Base-by-base conservation (phyloP, 1,140 invertebrate genomes). In the Tetramorium simillimum region DNA sequence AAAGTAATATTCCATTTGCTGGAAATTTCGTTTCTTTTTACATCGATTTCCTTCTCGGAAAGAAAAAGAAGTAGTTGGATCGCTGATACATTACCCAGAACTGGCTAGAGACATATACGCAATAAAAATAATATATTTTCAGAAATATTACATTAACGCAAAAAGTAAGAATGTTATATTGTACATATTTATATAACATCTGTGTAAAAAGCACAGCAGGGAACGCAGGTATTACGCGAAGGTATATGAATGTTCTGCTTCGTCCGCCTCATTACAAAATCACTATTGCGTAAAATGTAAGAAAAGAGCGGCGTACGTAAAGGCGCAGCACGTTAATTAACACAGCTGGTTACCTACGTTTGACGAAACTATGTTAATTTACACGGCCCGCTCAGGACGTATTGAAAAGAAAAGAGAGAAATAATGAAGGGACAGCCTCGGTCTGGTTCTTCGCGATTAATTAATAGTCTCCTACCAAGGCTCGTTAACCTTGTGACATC, bases 401-500 rank as follows among this genome's bases (percentile, higher is more conserved):
- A 21, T 77, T 33, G 40, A 77, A 62, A 62, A 62, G 21, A 21
- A 63, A 62, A 9, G 9, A 46, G 58, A 63, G 37, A 77, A 60
- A 24, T 60, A 76, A 76, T 6, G 37, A 14, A 43, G 53, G n/a
- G 37, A 63, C 56, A 63, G 58, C 18, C 56, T n/a, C 16, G 9
- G 21, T 21, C 16, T 33, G 21, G 37, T 63, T 33, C 40, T 49
- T 9, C 1, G 51, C 33, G 24, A 63, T 65, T 78, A 46, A 78
- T 78, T 65, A 78, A 78, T 33, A 33, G 24, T 63, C 56, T 1
- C 43, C 24, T 21, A 65, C 14, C 18, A n/a, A 65, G 60, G 24
- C 43, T 78, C 58, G 40, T 65, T 65, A 78, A 65, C 58, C 75
- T 65, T 28, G 43, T 49, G 77, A 51, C 43, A 53, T 81, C 77